phyloP scores from a whole-genome alignment of 2,888 invertebrate species.

The Neoascia interrupta region DNA sequence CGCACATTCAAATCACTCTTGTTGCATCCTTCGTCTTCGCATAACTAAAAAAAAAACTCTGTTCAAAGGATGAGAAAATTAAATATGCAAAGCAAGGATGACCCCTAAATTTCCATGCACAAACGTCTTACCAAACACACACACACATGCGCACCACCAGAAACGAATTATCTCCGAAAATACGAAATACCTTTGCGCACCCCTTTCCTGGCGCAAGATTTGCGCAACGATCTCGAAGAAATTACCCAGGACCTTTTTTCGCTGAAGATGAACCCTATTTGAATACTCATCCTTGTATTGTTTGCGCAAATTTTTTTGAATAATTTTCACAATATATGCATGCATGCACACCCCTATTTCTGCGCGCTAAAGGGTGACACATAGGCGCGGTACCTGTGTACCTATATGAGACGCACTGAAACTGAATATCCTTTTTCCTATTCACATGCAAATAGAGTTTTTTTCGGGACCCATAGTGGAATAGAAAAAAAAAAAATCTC shows the following conservation, averaged over 20 bases:
- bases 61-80: slow-evolving; percentile 66
- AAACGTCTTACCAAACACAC: slow-evolving; percentile 8
- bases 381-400: neutral
- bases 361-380: slow-evolving; percentile 74
- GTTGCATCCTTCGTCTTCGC: slow-evolving; percentile 53
- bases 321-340: slow-evolving; percentile 78
- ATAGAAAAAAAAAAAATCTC: neutral
- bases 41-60: neutral
- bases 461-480: neutral
- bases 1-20: slow-evolving; percentile 63
- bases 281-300: slow-evolving; percentile 69
- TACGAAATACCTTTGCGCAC: slow-evolving; percentile 41
- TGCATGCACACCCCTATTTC: slow-evolving; percentile 72
- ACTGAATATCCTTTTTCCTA: slow-evolving; percentile 79
- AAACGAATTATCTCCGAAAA: slow-evolving; percentile 52
- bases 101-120: slow-evolving; percentile 61
- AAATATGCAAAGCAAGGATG: slow-evolving; percentile 70
- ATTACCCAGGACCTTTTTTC: slow-evolving; percentile 27
- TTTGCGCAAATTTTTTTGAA: slow-evolving; percentile 72
- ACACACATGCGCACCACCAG: neutral
- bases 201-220: slow-evolving; percentile 62
- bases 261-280: slow-evolving; percentile 66
- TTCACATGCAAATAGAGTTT: slow-evolving; percentile 78
- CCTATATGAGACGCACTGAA: slow-evolving; percentile 66
- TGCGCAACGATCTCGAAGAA: slow-evolving; percentile 60